Conservation (phyloP, 2,113 vertebrate genomes). For the Myrmophylax atrothorax region DNA sequence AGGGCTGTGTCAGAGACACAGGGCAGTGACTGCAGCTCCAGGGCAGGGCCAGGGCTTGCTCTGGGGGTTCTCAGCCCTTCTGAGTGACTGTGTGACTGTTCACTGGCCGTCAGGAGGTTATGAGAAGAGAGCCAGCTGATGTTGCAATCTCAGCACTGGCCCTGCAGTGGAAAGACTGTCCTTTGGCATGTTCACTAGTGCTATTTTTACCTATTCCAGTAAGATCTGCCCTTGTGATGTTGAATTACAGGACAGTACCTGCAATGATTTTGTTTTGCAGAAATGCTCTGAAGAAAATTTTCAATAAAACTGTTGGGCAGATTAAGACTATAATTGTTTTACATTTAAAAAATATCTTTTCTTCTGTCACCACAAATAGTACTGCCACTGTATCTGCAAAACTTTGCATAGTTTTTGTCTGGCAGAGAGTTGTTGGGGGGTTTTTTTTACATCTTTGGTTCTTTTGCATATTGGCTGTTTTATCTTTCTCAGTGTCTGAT, state of each 20-base stretch:
- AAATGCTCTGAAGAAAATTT: neutral
- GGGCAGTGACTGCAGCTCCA: slow-evolving; percentile 10
- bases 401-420: neutral
- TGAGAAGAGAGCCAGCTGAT: slow-evolving; percentile 56
- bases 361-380: neutral
- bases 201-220: slow-evolving; percentile 71
- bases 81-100: neutral
- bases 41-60: neutral
- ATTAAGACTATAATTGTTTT: neutral
- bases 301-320: neutral
- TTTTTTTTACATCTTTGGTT: neutral
- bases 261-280: slow-evolving; percentile 39
- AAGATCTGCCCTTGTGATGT: slow-evolving; percentile 64
- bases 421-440: neutral
- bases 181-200: slow-evolving; percentile 54
- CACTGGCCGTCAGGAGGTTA: slow-evolving; percentile 8
- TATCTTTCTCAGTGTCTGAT: neutral
- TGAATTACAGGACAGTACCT: slow-evolving; percentile 46
- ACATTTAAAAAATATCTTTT: neutral
- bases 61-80: neutral
- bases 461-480: neutral
- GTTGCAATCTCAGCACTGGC: slow-evolving; percentile 50
- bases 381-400: neutral
- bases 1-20: neutral
- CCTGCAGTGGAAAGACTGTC: slow-evolving; percentile 61